These are phyloP conservation scores for Iguana delicatissima DNA, from an alignment of 2,797 vertebrate species.

Conservation along the genomic window DNA sequence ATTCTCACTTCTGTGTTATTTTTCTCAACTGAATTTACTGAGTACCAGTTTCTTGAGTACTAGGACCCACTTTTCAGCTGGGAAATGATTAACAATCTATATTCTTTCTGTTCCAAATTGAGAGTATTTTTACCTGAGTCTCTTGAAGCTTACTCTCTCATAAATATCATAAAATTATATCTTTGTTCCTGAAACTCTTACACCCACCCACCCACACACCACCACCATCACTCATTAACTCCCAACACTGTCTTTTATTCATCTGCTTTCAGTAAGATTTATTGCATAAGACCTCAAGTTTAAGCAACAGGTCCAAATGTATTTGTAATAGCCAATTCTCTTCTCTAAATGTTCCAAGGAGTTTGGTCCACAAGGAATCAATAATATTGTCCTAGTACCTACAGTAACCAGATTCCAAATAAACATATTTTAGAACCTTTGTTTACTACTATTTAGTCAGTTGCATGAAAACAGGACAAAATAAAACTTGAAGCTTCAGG, in stretches of 20 bases:
- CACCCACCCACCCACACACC: no score
- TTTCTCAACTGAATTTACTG: no score
- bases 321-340: background rate
- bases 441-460: conserved; percentile 7
- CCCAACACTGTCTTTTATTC: background rate
- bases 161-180: background rate
- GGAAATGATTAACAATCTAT: background rate
- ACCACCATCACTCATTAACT: background rate
- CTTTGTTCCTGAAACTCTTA: background rate
- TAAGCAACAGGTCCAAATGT: background rate
- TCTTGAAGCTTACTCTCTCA: background rate
- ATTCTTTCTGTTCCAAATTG: background rate
- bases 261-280: background rate
- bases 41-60: no score
- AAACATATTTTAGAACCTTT: background rate
- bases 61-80: no score
- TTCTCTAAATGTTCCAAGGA: background rate
- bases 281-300: background rate
- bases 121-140: background rate
- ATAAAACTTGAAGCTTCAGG: background rate
- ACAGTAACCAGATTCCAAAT: conserved; percentile 1
- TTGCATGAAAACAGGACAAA: background rate
- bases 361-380: background rate
- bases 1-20: no score
- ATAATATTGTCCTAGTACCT: background rate